Base-by-base conservation (phyloP, 2,113 vertebrate genomes). In the Phrynocephalus versicolor region DNA sequence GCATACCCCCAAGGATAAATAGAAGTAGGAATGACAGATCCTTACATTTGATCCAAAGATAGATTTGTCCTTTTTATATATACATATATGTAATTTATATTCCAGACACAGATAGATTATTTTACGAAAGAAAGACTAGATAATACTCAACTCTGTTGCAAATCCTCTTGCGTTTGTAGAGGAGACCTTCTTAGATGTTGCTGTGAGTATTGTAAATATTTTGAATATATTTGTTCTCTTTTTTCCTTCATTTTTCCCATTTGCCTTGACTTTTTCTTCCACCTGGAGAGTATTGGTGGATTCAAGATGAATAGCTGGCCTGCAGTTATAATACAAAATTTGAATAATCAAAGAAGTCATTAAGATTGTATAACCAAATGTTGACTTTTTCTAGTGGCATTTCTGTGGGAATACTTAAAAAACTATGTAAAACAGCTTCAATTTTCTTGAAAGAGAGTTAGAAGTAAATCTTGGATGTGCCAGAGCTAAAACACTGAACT, bases 361-460 rank as follows among this genome's bases (percentile, higher is more conserved):
- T 45, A 70, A 58, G 74, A 86, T 93, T 84, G 88, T 91, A 81
- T 45, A 87, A 72, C 18, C 79, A 90, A 70, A 85, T 60, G 89
- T 30, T 33, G 89, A 73, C 91, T 89, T 88, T 91, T 86, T 90
- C 37, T 18, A 60, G 82, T 85, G 85, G 62, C 85, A 79, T 90
- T 91, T 93, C 75, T 93, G 88, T 93, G 88, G 85, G 92, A 93
- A 84, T 89, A 79, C 83, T 86, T 91, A 85, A 90, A 94, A 93
- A 94, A 62, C 37, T 79, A 79, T 45, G 69, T 67, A 87, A 91
- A 94, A 87, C 45, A 88, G 65, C 82, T 90, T 86, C 60, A 92
- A 91, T 93, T 94, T 86, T 90, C 85, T 89, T 91, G 89, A 92
- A 91, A 86, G 90, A 82, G 77, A 94, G 81, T 84, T 85, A 85